phyloP scores from a whole-genome alignment of 2,888 invertebrate species.

The Epsilonema sp. region DNA sequence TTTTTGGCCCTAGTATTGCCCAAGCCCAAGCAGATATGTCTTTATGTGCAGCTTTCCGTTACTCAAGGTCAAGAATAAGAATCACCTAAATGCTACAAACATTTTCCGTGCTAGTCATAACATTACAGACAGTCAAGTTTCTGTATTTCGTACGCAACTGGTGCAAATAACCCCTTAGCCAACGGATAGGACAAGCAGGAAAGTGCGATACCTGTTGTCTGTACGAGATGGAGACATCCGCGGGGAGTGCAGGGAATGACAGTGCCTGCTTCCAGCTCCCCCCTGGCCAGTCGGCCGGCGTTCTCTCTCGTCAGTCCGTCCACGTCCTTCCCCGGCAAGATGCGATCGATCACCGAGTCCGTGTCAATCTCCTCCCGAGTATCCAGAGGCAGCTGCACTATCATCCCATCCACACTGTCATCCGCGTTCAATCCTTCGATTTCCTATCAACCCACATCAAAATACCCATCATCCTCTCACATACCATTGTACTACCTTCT shows the following conservation, averaged over 20 bases:
- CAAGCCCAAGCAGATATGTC: no score
- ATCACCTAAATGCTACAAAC: no score
- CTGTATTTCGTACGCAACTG: no score
- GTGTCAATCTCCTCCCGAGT: constrained; percentile 61
- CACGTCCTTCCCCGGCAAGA: constrained; percentile 32
- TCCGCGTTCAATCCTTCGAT: constrained; percentile 59
- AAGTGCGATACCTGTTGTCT: constrained; percentile 31
- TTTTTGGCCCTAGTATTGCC: no score
- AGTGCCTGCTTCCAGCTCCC: constrained; percentile 48
- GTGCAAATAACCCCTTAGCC: no score
- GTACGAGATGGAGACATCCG: constrained; percentile 77
- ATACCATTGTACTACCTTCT: no score
- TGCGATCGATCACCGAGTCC: constrained; percentile 45
- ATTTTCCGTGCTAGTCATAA: no score
- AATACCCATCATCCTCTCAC: no score
- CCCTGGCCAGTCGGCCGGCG: constrained; percentile 72
- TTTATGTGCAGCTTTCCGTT: no score
- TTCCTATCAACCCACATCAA: constrained; percentile 39
- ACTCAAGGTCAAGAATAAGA: no score
- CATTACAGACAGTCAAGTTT: no score
- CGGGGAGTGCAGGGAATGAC: constrained; percentile 91
- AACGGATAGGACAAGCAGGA: no score
- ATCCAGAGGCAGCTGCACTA: constrained; percentile 54
- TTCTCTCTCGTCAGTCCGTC: constrained; percentile 45
- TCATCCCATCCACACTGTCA: constrained; percentile 40